A percentile compares a stretch with the other conserved stretches of the same genome.
phyloP scores from a whole-genome alignment of 2,113 vertebrate species.

The Edolisoma coerulescens region DNA sequence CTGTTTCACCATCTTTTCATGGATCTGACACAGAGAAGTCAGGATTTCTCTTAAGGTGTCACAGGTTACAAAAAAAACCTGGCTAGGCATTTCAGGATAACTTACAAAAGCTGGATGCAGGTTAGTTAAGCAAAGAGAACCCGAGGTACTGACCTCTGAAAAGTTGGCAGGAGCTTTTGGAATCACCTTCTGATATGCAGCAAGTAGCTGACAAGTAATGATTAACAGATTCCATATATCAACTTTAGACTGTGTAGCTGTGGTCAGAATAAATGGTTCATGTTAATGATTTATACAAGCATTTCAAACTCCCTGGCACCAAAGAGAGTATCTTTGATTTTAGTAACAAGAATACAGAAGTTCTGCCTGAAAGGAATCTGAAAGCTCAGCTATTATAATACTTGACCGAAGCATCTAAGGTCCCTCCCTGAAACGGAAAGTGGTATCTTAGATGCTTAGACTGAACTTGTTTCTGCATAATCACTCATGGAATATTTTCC shows the following conservation, averaged over 20 bases:
- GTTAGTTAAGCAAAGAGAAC: constrained; percentile 43
- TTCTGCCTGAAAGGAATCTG: background rate
- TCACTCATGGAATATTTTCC: background rate
- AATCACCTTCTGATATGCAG: background rate
- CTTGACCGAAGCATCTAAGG: background rate
- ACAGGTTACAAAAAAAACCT: background rate
- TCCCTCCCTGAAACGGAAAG: background rate
- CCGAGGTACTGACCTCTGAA: constrained; percentile 28
- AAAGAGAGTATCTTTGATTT: background rate
- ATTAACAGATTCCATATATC: constrained; percentile 68
- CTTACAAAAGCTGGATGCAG: constrained; percentile 39
- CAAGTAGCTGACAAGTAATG: constrained; percentile 59
- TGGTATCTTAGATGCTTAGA: background rate
- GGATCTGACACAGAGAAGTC: background rate
- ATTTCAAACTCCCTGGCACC: background rate
- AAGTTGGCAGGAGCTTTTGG: background rate
- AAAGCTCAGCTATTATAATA: background rate
- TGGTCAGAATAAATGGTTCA: constrained; percentile 40
- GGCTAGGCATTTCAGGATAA: constrained; percentile 51
- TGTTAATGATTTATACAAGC: constrained; percentile 60
- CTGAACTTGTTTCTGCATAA: background rate
- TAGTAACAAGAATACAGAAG: background rate
- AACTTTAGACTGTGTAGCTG: constrained; percentile 30
- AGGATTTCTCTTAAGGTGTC: background rate
- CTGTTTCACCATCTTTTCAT: background rate